These are phyloP conservation scores for Nothobranchius kuhntae DNA, from an alignment of 2,113 vertebrate species.

Conservation along the genomic window DNA sequence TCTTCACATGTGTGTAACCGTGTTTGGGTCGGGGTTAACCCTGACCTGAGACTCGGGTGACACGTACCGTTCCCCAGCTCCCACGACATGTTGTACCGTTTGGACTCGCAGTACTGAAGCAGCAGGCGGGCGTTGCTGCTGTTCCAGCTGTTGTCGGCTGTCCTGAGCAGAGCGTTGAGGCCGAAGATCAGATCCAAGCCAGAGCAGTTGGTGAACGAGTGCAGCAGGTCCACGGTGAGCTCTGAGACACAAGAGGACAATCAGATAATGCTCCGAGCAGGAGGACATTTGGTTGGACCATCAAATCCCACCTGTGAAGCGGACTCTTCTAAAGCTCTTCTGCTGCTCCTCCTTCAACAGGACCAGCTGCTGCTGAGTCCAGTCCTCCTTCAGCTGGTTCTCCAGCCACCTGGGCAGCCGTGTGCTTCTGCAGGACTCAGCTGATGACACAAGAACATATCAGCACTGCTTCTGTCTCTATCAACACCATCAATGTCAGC, in stretches of 20 bases:
- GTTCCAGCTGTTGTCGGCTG: conserved; percentile 82
- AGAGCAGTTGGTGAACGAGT: conserved; percentile 86
- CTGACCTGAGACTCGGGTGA: background rate
- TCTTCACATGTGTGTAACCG: too few species aligned
- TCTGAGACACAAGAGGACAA: conserved; percentile 63
- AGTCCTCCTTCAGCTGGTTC: conserved; percentile 64
- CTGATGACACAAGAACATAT: background rate
- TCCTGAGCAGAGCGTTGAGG: conserved; percentile 89
- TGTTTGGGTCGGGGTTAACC: background rate
- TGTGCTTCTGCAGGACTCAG: conserved; percentile 44
- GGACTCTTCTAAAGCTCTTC: conserved; percentile 45
- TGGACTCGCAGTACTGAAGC: conserved; percentile 84
- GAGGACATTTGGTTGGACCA: background rate
- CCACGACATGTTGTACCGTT: conserved; percentile 86
- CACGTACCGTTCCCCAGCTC: conserved; percentile 90
- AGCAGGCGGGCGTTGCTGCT: conserved; percentile 84
- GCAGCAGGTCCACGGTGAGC: conserved; percentile 85
- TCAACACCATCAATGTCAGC: too few species aligned
- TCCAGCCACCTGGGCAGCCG: conserved; percentile 63
- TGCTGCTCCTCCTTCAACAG: conserved; percentile 65
- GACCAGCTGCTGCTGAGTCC: conserved; percentile 49
- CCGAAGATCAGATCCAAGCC: conserved; percentile 91
- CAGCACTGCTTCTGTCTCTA: too few species aligned
- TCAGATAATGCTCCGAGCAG: background rate
- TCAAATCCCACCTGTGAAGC: conserved; percentile 70